Base-by-base conservation (phyloP, 2,888 invertebrate species). In the Pseudanteris insignis region DNA sequence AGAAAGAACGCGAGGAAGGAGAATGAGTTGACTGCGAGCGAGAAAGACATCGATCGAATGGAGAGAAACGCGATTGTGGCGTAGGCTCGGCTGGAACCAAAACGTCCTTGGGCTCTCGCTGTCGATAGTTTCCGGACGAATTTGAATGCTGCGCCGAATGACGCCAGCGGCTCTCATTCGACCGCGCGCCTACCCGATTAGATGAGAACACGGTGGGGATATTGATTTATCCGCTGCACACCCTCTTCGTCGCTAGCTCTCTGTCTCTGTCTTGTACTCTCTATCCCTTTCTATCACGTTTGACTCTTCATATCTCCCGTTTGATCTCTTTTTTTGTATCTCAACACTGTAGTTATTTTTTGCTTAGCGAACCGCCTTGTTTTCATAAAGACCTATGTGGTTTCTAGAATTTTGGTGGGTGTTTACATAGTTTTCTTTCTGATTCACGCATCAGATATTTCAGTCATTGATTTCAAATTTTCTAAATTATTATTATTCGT, bases 101-200 rank as follows among this genome's bases (percentile, higher is more conserved):
- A 68, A 63, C 70, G 72, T 70, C 71, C 73, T 71, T 71, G 72
- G 68, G 64, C 41, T 37, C 51, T 59, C 57, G 63, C 63, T 64
- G 67, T 66, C 68, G 69, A 71, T 71, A 70, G 69, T 71, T 75
- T 75, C 71, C 74, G 71, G 69, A 71, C 73, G 70, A 73, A 75
- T 75, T 73, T 73, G 70, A 71, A 75, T 70, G 71, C 67, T 68
- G 66, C 67, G 41, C 59, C 48, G 46, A 37, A 58, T 32, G 48
- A 61, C 55, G 32, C 10, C 67, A 65, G 67, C 21, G 72, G 61
- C 47, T 68, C 69, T 62, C 71, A 67, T 64, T 48, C 65, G 47
- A 36, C 61, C 58, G 33, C 41, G 30, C 46, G 46, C 21, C 12
- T 10, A 48, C 67, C 68, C 68, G 67, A 68, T 61, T 9, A 33